These are phyloP conservation scores for Suncus etruscus DNA, from an alignment of 2,113 vertebrate genomes.

Conservation along the genomic window DNA sequence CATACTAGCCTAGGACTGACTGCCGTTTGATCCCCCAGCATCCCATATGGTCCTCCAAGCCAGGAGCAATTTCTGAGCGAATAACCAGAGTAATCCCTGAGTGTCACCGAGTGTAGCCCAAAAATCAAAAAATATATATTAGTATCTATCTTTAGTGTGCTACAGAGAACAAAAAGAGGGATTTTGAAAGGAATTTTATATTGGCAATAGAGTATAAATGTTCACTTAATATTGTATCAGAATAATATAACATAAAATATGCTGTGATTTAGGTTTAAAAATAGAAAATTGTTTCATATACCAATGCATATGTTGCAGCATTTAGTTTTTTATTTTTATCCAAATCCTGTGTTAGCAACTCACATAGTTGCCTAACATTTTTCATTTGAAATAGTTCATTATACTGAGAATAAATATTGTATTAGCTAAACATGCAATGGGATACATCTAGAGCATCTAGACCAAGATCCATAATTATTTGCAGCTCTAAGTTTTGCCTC, in stretches of 20 bases:
- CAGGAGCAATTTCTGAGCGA: too few species aligned
- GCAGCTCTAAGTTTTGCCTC: not conserved
- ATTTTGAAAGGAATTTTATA: conserved; percentile 34
- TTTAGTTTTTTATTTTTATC: conserved; percentile 33
- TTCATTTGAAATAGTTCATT: conserved; percentile 8
- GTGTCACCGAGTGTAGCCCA: too few species aligned
- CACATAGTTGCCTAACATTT: not conserved
- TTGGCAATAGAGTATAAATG: conserved; percentile 16
- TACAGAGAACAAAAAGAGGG: conserved; percentile 21
- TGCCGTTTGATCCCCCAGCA: too few species aligned
- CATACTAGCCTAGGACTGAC: too few species aligned
- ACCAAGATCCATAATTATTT: not conserved
- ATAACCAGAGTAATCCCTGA: too few species aligned
- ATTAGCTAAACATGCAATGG: not conserved
- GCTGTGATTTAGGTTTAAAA: not conserved
- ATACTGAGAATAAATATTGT: conserved; percentile 25
- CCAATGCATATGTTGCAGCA: not conserved
- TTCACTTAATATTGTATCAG: not conserved
- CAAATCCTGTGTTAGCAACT: conserved; percentile 42
- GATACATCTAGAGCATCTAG: not conserved
- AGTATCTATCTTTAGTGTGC: not conserved
- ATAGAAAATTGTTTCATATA: conserved; percentile 21
- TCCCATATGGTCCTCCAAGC: too few species aligned
- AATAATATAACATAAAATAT: not conserved
- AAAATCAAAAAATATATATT: too few species aligned